These are phyloP conservation scores for Heptranchias perlo DNA, from an alignment of 2,113 vertebrate species.

Conservation along the genomic window DNA sequence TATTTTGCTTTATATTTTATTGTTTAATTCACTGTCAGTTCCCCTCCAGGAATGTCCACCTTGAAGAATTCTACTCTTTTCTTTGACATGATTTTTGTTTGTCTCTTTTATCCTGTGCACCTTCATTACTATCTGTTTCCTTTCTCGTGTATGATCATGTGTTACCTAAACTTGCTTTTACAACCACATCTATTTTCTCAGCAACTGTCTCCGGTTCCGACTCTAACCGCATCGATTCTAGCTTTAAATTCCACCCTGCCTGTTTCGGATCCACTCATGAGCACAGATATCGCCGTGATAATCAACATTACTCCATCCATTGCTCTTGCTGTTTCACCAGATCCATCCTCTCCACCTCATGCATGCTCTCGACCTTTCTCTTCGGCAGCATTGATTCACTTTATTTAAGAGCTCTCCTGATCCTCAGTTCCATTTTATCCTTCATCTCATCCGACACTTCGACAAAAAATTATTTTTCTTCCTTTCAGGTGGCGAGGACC, in stretches of 20 bases:
- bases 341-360: background rate
- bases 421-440: background rate
- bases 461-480: background rate
- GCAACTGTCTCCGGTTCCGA: background rate
- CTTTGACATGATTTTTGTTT: background rate
- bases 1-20: background rate
- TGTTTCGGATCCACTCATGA: background rate
- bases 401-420: background rate
- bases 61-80: background rate
- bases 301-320: background rate
- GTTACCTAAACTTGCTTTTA: background rate
- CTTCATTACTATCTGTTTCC: background rate
- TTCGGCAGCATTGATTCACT: background rate
- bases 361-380: background rate
- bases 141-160: background rate
- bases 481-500: background rate
- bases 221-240: background rate
- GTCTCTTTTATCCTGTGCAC: background rate
- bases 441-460: background rate
- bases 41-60: background rate
- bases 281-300: background rate
- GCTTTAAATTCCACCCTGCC: background rate
- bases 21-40: background rate
- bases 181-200: background rate
- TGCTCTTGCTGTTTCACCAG: background rate